Evolutionary conservation across 1,140 invertebrate species (phyloP).

Genomic region (Cheumatopsyche charites): DNA sequence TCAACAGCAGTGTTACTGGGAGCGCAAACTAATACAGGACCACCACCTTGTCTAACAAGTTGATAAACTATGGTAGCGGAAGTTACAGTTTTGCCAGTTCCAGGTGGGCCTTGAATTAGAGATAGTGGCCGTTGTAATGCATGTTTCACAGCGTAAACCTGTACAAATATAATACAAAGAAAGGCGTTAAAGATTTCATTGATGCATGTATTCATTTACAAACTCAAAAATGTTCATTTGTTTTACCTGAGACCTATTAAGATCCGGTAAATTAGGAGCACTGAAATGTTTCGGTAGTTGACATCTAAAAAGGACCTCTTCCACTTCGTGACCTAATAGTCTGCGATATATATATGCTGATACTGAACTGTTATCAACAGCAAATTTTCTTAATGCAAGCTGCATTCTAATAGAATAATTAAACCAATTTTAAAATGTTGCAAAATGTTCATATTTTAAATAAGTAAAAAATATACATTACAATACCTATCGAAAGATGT

Average conservation of each 20-base stretch:
- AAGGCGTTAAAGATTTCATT: neutral
- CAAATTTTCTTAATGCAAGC: conserved; percentile 91
- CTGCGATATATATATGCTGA: conserved; percentile 98
- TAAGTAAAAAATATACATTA: too few species aligned
- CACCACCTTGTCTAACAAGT: conserved; percentile 91
- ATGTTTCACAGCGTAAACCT: conserved; percentile 98
- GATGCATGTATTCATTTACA: neutral
- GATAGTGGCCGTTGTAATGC: conserved; percentile 96
- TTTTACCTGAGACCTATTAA: conserved; percentile 88
- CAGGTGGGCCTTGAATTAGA: conserved; percentile 93
- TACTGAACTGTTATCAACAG: conserved; percentile 94
- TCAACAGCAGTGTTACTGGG: conserved; percentile 99
- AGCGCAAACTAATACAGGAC: conserved; percentile 96
- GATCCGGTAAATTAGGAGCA: conserved; percentile 94
- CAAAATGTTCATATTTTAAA: conserved; percentile 10
- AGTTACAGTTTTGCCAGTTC: conserved; percentile 98
- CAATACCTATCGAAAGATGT: conserved; percentile 98
- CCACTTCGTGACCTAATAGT: conserved; percentile 94
- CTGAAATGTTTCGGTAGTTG: conserved; percentile 96
- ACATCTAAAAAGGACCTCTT: conserved; percentile 90
- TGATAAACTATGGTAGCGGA: conserved; percentile 99
- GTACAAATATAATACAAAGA: conserved; percentile 48
- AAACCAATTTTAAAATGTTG: neutral
- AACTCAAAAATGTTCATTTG: too few species aligned
- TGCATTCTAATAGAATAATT: conserved; percentile 81